phyloP scores from a whole-genome alignment of 1,140 invertebrate species.

The Tachypleus tridentatus region DNA sequence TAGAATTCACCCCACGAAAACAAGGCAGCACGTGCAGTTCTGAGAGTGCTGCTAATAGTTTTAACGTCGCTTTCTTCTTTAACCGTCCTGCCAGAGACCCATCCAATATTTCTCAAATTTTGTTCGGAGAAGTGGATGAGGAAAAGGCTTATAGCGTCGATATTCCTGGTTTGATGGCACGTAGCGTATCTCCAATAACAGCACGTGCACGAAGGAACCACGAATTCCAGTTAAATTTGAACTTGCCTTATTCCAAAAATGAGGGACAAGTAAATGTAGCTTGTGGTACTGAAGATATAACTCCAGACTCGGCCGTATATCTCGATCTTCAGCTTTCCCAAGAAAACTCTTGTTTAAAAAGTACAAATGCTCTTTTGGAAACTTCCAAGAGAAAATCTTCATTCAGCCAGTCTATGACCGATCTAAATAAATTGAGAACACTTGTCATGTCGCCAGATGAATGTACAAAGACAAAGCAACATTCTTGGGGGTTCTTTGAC shows the following conservation, averaged over 20 bases:
- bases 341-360: too few relatives aligned
- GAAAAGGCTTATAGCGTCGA: too few relatives aligned
- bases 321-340: conserved; percentile 21
- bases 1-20: conserved; percentile 12
- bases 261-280: conserved; percentile 8
- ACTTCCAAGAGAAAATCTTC: conserved; percentile 3
- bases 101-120: too few relatives aligned
- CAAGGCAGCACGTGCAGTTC: conserved; percentile 30
- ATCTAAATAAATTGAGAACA: conserved; percentile 9
- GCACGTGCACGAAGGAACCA: too few relatives aligned
- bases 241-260: too few relatives aligned
- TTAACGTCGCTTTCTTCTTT: conserved; percentile 27
- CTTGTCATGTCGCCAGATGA: too few relatives aligned
- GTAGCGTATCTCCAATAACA: not conserved
- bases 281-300: conserved; percentile 23
- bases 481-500: conserved; percentile 11
- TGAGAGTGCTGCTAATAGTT: conserved; percentile 31
- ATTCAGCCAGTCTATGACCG: conserved; percentile 17
- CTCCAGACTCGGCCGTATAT: conserved; percentile 26
- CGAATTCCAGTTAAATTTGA: too few relatives aligned
- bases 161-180: conserved; percentile 14
- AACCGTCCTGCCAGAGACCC: too few relatives aligned
- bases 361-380: too few relatives aligned
- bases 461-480: too few relatives aligned
- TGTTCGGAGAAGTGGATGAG: too few relatives aligned